Evolutionary conservation across 2,797 vertebrate genomes (phyloP), one percentile per base, ranked within the genome.

Genomic region (Emys orbicularis): DNA sequence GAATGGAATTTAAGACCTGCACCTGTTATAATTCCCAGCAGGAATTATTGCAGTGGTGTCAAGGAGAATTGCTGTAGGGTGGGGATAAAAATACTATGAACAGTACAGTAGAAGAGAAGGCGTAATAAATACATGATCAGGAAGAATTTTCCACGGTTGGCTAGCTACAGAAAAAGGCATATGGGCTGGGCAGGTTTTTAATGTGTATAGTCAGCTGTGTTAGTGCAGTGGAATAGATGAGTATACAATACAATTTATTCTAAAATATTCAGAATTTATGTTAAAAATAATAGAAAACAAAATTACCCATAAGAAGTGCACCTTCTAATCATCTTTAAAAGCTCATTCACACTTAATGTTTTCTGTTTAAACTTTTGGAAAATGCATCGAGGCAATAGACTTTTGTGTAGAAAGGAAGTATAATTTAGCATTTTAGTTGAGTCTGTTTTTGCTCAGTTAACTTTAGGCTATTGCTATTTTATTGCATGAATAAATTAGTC

Each of bases 401-500:
- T 94, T 90, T 85, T 84, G 82, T 94, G 87, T 89, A 95, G 91
- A 80, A 86, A 89, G 57, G 94, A 88, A 47, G 53, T 90, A 95
- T 97, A 92, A 97, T 97, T 97, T 80, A 93, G 82, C 77, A 91
- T 79, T 95, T 97, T 72, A 95, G 81, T 50, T 2, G 1, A 93
- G 83, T 41, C 76, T 95, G 87, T 0, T 91, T 96, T 97, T 96
- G 95, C 96, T 97, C 95, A 92, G 96, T 97, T 97, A 96, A 98
- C 95, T 97, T 95, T 31, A 87, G 83, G 65, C 92, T 88, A 94
- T 93, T 96, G 84, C 88, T 96, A 83, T 57, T 98, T 97, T 97
- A 97, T 90, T 94, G 94, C 1, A 1, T 76, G 95, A 97, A 97
- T 97, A 97, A 97, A 96, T 97, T 96, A 96, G 87, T 95, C 83